Conservation (phyloP, 2,888 invertebrate species). For the Saturnia pavonia region DNA sequence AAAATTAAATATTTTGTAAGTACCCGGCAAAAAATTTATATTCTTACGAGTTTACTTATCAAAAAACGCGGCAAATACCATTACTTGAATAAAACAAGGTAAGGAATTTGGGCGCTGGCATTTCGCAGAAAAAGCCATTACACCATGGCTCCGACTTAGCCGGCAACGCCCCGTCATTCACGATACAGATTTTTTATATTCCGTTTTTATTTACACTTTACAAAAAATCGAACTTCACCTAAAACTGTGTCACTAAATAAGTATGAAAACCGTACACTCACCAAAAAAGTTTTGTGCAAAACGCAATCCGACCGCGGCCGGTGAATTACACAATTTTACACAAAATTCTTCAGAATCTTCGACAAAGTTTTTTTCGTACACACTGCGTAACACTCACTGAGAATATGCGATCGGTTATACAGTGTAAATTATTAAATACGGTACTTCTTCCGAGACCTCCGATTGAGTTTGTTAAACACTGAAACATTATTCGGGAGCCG, state of each 20-base stretch:
- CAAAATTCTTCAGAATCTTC: conserved; percentile 82
- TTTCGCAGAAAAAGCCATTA: conserved; percentile 66
- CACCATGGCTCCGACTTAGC: conserved; percentile 50
- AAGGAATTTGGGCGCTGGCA: conserved; percentile 59
- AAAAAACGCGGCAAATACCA: neutral
- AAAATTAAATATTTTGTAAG: neutral
- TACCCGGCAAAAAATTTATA: neutral
- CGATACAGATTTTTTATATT: conserved; percentile 39
- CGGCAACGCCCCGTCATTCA: conserved; percentile 68
- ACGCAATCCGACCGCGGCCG: conserved; percentile 75
- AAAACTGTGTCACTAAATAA: conserved; percentile 23
- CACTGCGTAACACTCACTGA: conserved; percentile 82
- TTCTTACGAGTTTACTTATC: neutral
- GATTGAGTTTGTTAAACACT: conserved; percentile 81
- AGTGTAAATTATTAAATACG: conserved; percentile 78
- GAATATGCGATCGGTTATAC: conserved; percentile 79
- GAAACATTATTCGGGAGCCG: conserved; percentile 82
- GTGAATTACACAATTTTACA: conserved; percentile 80
- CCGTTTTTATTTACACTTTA: conserved; percentile 34
- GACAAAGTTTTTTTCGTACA: conserved; percentile 82
- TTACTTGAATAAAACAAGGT: conserved; percentile 32
- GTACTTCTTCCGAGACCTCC: conserved; percentile 81
- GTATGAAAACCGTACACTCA: conserved; percentile 49
- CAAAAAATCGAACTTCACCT: conserved; percentile 26
- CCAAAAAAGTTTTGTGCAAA: conserved; percentile 79